Percentiles rank a stretch among this genome's conserved stretches.
Evolutionary conservation across 2,888 invertebrate genomes (phyloP).

Genomic region (Eupithecia subumbrata): DNA sequence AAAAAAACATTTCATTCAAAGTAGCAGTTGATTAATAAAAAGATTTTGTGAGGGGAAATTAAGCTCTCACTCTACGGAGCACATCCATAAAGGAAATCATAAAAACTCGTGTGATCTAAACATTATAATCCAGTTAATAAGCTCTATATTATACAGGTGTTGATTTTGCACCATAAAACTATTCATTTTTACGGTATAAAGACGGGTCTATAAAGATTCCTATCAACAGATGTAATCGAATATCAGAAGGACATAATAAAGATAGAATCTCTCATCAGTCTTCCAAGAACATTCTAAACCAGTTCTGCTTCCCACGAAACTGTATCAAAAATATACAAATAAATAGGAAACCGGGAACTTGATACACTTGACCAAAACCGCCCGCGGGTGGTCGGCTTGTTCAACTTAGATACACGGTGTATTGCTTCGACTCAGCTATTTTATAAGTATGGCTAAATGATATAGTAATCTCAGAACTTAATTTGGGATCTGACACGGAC

Average conservation of each 20-base stretch:
- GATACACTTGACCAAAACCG: constrained; percentile 63
- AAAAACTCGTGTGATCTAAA: constrained; percentile 11
- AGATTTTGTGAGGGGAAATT: not conserved
- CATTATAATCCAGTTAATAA: constrained; percentile 10
- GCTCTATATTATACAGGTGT: constrained; percentile 18
- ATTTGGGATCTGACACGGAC: not conserved
- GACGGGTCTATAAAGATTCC: constrained; percentile 25
- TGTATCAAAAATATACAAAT: constrained; percentile 37
- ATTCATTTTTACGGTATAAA: constrained; percentile 20
- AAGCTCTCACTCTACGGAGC: not conserved
- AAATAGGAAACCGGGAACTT: constrained; percentile 57
- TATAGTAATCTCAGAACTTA: not conserved
- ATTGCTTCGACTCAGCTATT: not conserved
- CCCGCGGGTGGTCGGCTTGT: constrained; percentile 68
- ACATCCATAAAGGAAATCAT: constrained; percentile 11
- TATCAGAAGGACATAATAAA: constrained; percentile 35
- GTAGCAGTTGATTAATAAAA: not conserved
- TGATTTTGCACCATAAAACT: constrained; percentile 16
- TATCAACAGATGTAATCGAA: constrained; percentile 34
- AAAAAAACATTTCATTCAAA: not conserved
- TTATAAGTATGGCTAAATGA: not conserved
- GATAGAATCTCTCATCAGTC: constrained; percentile 40
- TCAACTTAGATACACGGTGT: constrained; percentile 12
- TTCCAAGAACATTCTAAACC: constrained; percentile 38
- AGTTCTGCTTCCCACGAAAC: constrained; percentile 43